Base-by-base conservation (phyloP, 2,113 vertebrate genomes). In the Acrocephalus kingi region DNA sequence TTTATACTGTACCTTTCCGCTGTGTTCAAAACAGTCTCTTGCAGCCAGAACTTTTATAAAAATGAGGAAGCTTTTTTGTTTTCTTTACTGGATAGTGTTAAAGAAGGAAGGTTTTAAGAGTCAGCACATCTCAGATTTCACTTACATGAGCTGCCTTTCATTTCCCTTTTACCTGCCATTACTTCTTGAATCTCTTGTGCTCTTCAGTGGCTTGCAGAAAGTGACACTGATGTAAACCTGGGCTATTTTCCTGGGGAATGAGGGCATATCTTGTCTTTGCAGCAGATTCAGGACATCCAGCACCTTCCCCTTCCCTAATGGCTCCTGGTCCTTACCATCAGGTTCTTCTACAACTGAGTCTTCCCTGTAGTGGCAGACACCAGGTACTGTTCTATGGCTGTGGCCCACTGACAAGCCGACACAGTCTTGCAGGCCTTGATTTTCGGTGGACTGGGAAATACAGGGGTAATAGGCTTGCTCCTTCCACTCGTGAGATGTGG, bases 301-400 rank as follows among this genome's bases (percentile, higher is more conserved):
- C 88, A 69, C 23, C 97, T 99, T 43, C 97, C 97, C 4, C 89
- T 98, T 24, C 93, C 95, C 91, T 98, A 98, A 95, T 98, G 98
- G 98, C 97, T 99, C 76, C 97, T 98, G 95, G 98, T 98, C 67
- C 96, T 99, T 45, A 98, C 98, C 91, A 98, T 98, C 94, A 98
- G 97, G 98, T 99, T 99, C 96, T 98, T 98, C 95, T 98, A 98
- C 96, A 99, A 98, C 0, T 95, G 98, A 41, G 97, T 99, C 84
- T 98, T 98, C 78, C 98, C 98, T 14, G 98, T 98, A 56, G 97
- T 98, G 33, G 98, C 98, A 13, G 98, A 98, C 3, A 98, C 98
- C 90, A 99, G 98, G 98, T 98, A 97, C 11, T 64, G 48, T 52
- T 78, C n/a, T 27, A 1, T 58, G 63, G 64, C 45, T 18, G 8